phyloP scores from a whole-genome alignment of 2,113 vertebrate genomes.

The Struthio camelus region DNA sequence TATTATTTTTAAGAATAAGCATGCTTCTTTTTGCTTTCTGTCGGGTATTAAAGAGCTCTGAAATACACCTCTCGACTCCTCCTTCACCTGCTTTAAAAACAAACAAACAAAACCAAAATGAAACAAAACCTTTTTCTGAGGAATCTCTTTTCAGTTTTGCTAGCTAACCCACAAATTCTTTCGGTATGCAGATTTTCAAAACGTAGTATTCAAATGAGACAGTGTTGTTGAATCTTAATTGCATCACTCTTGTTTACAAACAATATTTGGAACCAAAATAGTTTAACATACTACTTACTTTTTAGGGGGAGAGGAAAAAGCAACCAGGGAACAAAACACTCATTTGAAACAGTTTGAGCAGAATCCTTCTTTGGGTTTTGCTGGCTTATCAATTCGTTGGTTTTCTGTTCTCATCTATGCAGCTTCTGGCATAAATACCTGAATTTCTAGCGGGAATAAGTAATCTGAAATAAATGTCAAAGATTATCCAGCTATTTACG shows the following conservation, averaged over 20 bases:
- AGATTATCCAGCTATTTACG: not conserved
- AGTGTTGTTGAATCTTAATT: not conserved
- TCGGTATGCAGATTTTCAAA: not conserved
- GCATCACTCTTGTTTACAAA: not conserved
- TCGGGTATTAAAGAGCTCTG: not conserved
- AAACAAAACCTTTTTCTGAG: not conserved
- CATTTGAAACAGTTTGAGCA: not conserved
- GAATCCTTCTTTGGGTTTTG: not conserved
- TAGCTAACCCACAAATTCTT: not conserved
- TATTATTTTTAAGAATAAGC: not conserved
- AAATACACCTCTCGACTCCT: not conserved
- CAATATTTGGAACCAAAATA: not conserved
- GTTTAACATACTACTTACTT: not conserved
- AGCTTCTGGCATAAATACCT: not conserved
- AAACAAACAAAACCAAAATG: not conserved
- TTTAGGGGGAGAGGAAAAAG: not conserved
- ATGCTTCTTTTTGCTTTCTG: not conserved
- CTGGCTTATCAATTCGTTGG: not conserved
- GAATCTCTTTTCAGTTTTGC: not conserved
- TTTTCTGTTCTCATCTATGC: not conserved
- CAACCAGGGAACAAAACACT: not conserved
- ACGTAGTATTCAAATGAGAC: not conserved
- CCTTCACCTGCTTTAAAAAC: not conserved
- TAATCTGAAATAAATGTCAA: not conserved
- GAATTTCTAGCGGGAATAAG: not conserved